phyloP scores from a whole-genome alignment of 2,888 invertebrate genomes.

The Sthenelais limicola region DNA sequence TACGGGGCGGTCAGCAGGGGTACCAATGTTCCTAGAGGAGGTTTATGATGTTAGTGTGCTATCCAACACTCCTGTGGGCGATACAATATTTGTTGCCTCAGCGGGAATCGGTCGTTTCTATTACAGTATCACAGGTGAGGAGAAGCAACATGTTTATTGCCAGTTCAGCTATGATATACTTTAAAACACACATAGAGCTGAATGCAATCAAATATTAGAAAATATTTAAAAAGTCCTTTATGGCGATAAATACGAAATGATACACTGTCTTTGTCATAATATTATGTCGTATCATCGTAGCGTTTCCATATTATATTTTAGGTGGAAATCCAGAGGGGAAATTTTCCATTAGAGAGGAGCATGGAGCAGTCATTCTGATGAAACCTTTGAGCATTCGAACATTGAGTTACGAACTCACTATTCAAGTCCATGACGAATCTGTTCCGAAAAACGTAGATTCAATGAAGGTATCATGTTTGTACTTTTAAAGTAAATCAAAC shows the following conservation, averaged over 20 bases:
- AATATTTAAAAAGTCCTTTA: no score
- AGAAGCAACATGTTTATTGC: no score
- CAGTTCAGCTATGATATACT: no score
- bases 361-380: constrained; percentile 17
- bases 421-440: constrained; percentile 18
- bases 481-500: background rate
- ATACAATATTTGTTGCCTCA: constrained; percentile 57
- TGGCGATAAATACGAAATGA: no score
- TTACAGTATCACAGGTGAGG: constrained; percentile 59
- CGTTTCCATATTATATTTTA: no score
- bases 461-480: background rate
- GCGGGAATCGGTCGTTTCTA: constrained; percentile 62
- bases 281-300: no score
- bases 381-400: constrained; percentile 10
- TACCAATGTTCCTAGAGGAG: constrained; percentile 61
- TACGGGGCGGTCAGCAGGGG: constrained; percentile 60
- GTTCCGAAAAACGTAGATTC: constrained; percentile 7
- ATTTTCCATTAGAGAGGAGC: constrained; percentile 22
- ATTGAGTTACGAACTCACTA: constrained; percentile 6
- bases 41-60: constrained; percentile 60
- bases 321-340: constrained; percentile 28
- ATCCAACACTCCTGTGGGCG: constrained; percentile 58
- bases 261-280: no score
- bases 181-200: no score
- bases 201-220: no score